A percentile compares a stretch with the other conserved stretches of the same genome.
These are phyloP conservation scores for Teleiodes luculella DNA, from an alignment of 2,888 invertebrate genomes.

Conservation along the genomic window DNA sequence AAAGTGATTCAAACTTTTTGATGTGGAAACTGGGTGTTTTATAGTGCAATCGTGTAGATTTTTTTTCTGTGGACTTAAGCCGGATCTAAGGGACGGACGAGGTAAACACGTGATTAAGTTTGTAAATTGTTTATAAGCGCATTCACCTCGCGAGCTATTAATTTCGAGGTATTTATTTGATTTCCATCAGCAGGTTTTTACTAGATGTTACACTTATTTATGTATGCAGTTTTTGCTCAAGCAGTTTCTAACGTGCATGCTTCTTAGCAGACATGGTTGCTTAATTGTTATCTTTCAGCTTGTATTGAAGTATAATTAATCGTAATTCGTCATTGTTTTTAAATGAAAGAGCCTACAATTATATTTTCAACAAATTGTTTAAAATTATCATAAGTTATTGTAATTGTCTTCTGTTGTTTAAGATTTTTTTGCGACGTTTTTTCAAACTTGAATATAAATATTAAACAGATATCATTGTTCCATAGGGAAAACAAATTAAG, in stretches of 20 bases:
- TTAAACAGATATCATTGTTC: too few relatives aligned
- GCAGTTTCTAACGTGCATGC: background rate
- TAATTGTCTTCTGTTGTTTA: background rate
- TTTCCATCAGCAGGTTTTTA: background rate
- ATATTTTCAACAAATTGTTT: background rate
- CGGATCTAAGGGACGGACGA: conserved; percentile 31
- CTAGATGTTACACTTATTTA: background rate
- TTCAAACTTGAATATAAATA: too few relatives aligned
- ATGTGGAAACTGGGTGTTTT: conserved; percentile 18
- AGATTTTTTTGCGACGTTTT: background rate
- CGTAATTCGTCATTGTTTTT: too few relatives aligned
- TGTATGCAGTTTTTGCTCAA: background rate
- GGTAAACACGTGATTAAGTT: conserved; percentile 32
- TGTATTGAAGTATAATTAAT: background rate
- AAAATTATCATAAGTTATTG: background rate
- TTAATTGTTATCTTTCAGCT: background rate
- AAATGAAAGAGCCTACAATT: too few relatives aligned
- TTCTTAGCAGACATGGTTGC: background rate
- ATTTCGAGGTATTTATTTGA: background rate
- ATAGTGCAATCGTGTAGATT: conserved; percentile 31
- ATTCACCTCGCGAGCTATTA: background rate
- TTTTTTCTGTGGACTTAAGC: conserved; percentile 22
- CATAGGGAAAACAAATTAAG: too few relatives aligned
- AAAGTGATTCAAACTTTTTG: conserved; percentile 13
- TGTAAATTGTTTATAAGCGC: conserved; percentile 18